These are phyloP conservation scores for Sphenopsis melanotis DNA, from an alignment of 2,797 vertebrate genomes.

Conservation along the genomic window DNA sequence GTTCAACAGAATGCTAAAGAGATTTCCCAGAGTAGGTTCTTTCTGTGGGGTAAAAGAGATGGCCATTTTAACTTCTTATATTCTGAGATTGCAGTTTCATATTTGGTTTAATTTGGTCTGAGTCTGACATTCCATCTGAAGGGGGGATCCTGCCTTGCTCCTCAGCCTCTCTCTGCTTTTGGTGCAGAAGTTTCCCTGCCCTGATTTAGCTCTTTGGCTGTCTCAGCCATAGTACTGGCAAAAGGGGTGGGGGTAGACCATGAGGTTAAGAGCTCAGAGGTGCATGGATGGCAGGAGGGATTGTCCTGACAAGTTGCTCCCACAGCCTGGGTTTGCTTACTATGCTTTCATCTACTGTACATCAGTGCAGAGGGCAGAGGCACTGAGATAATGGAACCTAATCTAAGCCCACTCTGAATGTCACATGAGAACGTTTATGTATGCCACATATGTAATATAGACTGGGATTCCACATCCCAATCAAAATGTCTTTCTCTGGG, in stretches of 20 bases:
- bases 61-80: neutral
- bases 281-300: neutral
- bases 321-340: neutral
- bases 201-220: neutral
- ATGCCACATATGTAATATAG: neutral
- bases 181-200: neutral
- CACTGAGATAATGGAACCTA: neutral
- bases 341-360: neutral
- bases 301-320: neutral
- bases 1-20: neutral
- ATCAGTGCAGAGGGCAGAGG: neutral
- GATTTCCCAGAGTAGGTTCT: neutral
- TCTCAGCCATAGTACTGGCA: neutral
- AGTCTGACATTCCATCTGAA: neutral
- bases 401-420: neutral
- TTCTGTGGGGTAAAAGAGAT: neutral
- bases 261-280: neutral
- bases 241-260: fast-evolving
- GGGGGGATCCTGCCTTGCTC: neutral
- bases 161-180: neutral
- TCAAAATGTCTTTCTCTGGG: neutral
- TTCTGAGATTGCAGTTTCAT: neutral
- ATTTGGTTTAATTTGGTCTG: neutral
- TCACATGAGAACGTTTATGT: neutral
- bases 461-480: neutral